phyloP scores from a whole-genome alignment of 2,797 vertebrate genomes.

The Poeciliopsis turneri region DNA sequence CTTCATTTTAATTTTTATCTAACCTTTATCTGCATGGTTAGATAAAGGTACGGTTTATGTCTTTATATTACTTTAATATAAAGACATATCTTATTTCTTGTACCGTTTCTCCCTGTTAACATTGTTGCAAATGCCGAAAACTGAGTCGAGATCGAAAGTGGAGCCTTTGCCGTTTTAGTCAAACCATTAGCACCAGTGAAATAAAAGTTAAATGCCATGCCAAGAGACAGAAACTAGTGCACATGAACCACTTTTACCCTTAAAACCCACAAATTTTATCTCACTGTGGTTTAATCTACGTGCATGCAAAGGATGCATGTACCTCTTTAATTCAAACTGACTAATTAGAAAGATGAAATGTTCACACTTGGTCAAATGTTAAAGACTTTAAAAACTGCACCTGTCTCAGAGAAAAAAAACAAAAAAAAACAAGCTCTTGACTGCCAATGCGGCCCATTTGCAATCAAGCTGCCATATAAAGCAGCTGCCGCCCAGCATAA shows the following conservation, averaged over 20 bases:
- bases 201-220: not conserved
- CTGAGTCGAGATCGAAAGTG: not conserved
- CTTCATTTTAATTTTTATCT: not conserved
- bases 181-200: not conserved
- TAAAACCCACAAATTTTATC: not conserved
- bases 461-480: constrained; percentile 10
- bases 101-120: not conserved
- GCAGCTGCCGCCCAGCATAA: constrained; percentile 30
- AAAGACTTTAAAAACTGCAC: no score
- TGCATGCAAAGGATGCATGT: not conserved
- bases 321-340: not conserved
- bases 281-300: not conserved
- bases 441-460: not conserved
- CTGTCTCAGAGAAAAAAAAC: no score
- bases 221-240: not conserved
- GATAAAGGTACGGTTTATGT: no score
- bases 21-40: no score
- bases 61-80: no score
- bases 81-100: not conserved
- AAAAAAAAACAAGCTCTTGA: not conserved
- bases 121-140: not conserved
- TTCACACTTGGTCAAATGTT: not conserved
- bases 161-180: constrained; percentile 1
- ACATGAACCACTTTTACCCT: not conserved
- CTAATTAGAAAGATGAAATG: not conserved